phyloP scores from a whole-genome alignment of 2,797 vertebrate species.

The Falco berigora region DNA sequence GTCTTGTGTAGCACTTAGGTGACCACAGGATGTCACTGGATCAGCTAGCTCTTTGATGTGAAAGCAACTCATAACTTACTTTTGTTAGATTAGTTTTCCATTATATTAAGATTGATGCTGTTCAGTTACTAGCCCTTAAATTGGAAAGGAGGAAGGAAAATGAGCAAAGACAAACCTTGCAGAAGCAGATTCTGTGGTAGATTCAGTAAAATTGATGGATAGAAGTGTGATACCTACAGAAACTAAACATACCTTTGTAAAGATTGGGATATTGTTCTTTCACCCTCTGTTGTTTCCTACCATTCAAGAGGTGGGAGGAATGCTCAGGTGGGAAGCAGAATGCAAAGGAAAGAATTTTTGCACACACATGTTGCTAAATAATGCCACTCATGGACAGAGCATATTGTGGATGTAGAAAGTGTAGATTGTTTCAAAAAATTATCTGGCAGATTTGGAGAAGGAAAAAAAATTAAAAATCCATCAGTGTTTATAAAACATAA shows the following conservation, averaged over 20 bases:
- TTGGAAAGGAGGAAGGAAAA: not conserved
- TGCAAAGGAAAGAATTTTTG: not conserved
- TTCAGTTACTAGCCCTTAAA: not conserved
- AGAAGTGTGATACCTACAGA: not conserved
- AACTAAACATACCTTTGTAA: not conserved
- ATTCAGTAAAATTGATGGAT: not conserved
- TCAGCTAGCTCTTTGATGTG: not conserved
- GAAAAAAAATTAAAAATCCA: not conserved
- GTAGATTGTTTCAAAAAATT: not conserved
- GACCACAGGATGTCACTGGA: not conserved
- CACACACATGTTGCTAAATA: not conserved
- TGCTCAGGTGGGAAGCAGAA: not conserved
- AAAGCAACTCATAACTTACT: not conserved
- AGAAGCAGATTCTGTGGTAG: not conserved
- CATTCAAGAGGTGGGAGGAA: not conserved
- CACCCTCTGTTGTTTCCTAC: not conserved
- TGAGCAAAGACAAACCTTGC: not conserved
- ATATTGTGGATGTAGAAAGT: not conserved
- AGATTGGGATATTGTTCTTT: not conserved
- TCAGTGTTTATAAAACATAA: not conserved
- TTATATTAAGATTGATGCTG: not conserved
- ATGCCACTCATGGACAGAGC: rapidly evolving
- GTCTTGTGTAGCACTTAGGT: not conserved
- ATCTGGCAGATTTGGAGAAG: not conserved
- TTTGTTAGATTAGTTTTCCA: not conserved